These are phyloP conservation scores for Drosophila basisetae DNA, from an alignment of 2,888 invertebrate genomes.

Conservation along the genomic window DNA sequence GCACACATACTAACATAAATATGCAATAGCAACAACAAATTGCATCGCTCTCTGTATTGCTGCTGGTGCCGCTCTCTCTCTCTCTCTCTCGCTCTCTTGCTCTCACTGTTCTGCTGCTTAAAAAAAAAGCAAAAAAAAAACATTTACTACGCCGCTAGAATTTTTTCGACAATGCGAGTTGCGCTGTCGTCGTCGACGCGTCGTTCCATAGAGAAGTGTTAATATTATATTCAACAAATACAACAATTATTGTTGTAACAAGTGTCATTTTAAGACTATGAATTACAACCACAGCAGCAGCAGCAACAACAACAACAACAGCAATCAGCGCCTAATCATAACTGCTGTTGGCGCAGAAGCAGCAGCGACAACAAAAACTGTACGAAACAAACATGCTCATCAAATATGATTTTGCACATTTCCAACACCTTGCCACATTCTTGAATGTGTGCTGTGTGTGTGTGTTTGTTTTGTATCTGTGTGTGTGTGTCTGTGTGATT, in stretches of 20 bases:
- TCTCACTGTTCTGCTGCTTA: slow-evolving; percentile 8
- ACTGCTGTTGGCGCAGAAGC: slow-evolving; percentile 19
- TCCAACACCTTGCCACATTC: slow-evolving; percentile 1
- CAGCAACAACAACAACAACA: slow-evolving; percentile 26
- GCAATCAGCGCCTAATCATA: slow-evolving; percentile 18
- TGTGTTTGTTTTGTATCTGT: neutral
- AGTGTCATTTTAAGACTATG: slow-evolving; percentile 20
- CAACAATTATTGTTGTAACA: slow-evolving; percentile 6
- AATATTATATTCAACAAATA: slow-evolving; percentile 4
- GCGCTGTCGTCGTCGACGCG: slow-evolving; percentile 64
- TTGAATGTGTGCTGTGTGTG: neutral
- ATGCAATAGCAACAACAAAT: slow-evolving; percentile 20
- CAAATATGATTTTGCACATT: slow-evolving; percentile 10
- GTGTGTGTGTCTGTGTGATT: neutral
- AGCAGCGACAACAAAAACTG: slow-evolving; percentile 35
- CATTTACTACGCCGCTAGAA: slow-evolving; percentile 78
- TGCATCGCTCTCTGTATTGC: slow-evolving; percentile 16
- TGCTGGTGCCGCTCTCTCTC: slow-evolving; percentile 6
- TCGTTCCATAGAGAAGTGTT: slow-evolving; percentile 31
- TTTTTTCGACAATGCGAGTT: slow-evolving; percentile 72
- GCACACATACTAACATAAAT: slow-evolving; percentile 4
- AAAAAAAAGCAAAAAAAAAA: slow-evolving; percentile 13
- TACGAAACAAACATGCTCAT: slow-evolving; percentile 42
- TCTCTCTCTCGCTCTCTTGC: neutral
- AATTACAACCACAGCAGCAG: slow-evolving; percentile 35